phyloP scores from a whole-genome alignment of 2,797 vertebrate genomes.

The Myotis vivesi region DNA sequence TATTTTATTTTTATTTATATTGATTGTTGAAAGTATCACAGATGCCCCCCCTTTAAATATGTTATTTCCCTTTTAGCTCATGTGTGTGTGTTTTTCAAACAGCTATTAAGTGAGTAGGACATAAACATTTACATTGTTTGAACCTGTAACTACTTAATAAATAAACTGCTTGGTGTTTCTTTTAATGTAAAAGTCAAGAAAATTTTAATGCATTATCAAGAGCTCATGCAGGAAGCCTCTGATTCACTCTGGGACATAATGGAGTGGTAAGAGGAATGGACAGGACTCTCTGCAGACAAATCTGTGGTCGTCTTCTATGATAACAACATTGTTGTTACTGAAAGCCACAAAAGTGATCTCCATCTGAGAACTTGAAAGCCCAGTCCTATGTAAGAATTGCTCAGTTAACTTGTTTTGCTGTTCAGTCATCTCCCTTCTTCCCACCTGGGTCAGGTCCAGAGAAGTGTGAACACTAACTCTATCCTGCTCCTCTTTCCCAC shows the following conservation, averaged over 20 bases:
- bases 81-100: neutral
- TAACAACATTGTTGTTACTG: neutral
- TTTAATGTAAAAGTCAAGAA: neutral
- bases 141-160: neutral
- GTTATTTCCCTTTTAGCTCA: neutral
- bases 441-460: neutral
- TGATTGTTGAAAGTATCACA: too few relatives aligned
- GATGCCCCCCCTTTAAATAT: too few relatives aligned
- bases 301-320: neutral
- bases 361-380: neutral
- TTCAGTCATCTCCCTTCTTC: neutral
- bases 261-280: neutral
- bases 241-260: neutral
- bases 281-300: neutral
- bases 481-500: neutral
- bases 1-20: neutral
- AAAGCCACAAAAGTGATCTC: neutral
- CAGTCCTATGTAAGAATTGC: neutral
- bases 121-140: neutral
- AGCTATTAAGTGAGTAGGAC: neutral
- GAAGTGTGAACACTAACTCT: neutral
- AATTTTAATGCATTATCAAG: neutral
- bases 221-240: neutral
- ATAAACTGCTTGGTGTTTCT: neutral
- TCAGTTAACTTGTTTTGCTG: neutral